A percentile compares a stretch with the other conserved stretches of the same genome.
Evolutionary conservation across 2,797 vertebrate species (phyloP).

Genomic region (Lemur catta): DNA sequence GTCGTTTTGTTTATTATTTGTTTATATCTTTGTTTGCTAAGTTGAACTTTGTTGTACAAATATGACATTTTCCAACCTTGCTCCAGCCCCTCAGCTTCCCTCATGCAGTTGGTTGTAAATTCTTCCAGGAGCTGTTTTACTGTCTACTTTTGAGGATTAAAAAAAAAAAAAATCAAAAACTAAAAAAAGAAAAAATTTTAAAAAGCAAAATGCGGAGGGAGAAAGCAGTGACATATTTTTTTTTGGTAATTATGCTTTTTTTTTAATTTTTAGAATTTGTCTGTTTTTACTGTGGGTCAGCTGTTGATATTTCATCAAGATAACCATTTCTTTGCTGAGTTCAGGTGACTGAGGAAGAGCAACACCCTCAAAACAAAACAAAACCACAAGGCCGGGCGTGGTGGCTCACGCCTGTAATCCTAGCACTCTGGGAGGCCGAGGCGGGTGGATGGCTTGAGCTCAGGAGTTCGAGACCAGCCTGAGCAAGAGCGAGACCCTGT

Average conservation of each 20-base stretch:
- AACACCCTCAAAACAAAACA: conserved; percentile 66
- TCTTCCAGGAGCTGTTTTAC: conserved; percentile 80
- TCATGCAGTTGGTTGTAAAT: conserved; percentile 77
- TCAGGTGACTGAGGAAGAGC: conserved; percentile 70
- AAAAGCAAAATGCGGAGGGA: conserved; percentile 71
- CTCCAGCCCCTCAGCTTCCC: conserved; percentile 59
- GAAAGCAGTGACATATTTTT: conserved; percentile 69
- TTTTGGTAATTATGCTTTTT: conserved; percentile 79
- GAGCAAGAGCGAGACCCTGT: too few species aligned
- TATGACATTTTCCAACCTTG: not conserved
- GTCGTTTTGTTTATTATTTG: not conserved
- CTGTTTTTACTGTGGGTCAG: conserved; percentile 82
- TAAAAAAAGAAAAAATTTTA: conserved; percentile 60
- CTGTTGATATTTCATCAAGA: conserved; percentile 78
- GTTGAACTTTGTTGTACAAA: not conserved
- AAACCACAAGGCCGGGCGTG: not conserved
- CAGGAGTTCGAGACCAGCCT: too few species aligned
- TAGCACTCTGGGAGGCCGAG: too few species aligned
- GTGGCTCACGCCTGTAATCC: too few species aligned
- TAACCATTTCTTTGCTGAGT: conserved; percentile 78
- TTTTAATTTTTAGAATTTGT: conserved; percentile 79
- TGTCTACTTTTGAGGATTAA: conserved; percentile 79
- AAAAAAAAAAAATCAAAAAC: conserved; percentile 67
- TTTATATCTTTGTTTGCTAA: not conserved
- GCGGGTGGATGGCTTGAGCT: too few species aligned